Percentiles rank a stretch among this genome's conserved stretches.
Evolutionary conservation across 30 jellyfish, hydroid and myxozoan species (phyloP).

Genomic region (Mastigias papua): DNA sequence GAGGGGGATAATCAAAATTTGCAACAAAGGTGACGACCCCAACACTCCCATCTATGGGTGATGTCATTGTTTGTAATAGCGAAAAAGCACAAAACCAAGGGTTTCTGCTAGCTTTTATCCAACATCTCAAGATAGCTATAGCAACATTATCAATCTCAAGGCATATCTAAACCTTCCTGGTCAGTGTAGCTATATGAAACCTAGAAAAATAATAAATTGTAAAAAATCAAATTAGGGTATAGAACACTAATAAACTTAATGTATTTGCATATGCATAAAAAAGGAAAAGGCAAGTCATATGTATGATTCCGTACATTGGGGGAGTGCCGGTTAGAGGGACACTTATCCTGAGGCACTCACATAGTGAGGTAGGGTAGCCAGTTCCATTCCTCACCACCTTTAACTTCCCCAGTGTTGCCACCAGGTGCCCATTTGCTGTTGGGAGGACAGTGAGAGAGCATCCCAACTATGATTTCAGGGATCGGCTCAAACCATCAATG

Average conservation of each 20-base stretch:
- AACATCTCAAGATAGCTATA: neutral
- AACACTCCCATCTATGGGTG: constrained; percentile 47
- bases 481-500: no score
- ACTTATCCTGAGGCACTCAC: no score
- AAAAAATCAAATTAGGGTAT: neutral
- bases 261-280: neutral
- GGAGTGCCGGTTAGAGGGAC: no score
- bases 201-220: neutral
- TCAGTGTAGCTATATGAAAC: neutral
- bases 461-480: no score
- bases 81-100: neutral
- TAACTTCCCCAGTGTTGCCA: no score
- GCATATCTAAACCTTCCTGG: neutral
- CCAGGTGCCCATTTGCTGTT: no score
- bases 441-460: no score
- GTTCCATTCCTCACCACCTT: no score
- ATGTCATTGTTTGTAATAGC: neutral
- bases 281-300: no score
- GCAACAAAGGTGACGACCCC: constrained; percentile 82
- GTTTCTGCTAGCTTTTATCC: neutral
- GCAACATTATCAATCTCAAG: neutral
- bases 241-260: neutral
- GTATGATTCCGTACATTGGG: no score
- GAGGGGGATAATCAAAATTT: constrained; percentile 69
- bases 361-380: no score